Conservation (phyloP, 2,113 vertebrate species). For the Rhinoderma darwinii region DNA sequence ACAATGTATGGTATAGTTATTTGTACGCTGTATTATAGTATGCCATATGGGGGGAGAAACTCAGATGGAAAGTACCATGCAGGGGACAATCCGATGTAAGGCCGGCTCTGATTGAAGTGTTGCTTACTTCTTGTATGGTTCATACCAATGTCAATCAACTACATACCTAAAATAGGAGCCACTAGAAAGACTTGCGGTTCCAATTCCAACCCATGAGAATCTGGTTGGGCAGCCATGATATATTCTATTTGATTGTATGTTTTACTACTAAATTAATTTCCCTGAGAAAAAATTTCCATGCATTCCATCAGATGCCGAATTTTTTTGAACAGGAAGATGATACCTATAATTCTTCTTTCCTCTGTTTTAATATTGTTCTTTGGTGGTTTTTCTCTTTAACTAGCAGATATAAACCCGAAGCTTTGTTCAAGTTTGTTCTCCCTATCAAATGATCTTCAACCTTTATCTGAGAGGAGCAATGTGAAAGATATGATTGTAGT, state of each 20-base stretch:
- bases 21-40: too few relatives aligned
- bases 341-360: background rate
- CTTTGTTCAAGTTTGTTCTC: slow-evolving; percentile 41
- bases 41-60: background rate
- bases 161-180: too few relatives aligned
- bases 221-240: background rate
- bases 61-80: background rate
- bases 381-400: background rate
- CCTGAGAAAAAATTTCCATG: background rate
- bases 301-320: background rate
- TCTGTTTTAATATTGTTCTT: slow-evolving; percentile 20
- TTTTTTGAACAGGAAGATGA: slow-evolving; percentile 18
- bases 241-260: background rate
- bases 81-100: background rate
- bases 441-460: slow-evolving; percentile 57
- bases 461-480: slow-evolving; percentile 51
- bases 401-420: slow-evolving; percentile 36
- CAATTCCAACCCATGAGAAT: background rate
- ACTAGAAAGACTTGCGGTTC: background rate
- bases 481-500: slow-evolving; percentile 57
- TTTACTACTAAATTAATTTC: background rate
- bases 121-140: background rate
- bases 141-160: background rate
- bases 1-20: too few relatives aligned
- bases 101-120: background rate